Percentiles rank a stretch among this genome's conserved stretches.
phyloP scores from a whole-genome alignment of 2,888 invertebrate genomes.

The Reticulitermes lucifugus region DNA sequence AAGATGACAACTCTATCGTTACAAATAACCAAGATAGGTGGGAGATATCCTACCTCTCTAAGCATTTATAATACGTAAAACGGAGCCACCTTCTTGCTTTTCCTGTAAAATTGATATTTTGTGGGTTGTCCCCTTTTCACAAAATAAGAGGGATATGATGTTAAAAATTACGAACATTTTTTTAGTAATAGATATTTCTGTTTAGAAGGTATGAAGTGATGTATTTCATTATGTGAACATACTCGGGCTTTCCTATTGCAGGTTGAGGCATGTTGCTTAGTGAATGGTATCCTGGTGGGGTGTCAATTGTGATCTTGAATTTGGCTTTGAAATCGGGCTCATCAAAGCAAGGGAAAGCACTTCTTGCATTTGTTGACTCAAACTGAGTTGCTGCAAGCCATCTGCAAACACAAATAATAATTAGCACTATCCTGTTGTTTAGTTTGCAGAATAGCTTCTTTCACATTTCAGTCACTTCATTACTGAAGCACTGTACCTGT shows the following conservation, averaged over 20 bases:
- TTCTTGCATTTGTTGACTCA: constrained; percentile 81
- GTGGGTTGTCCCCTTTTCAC: too few species aligned
- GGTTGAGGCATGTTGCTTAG: constrained; percentile 47
- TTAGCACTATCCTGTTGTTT: background rate
- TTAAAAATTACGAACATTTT: too few species aligned
- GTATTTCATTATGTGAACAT: too few species aligned
- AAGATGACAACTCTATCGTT: too few species aligned
- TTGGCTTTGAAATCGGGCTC: constrained; percentile 85
- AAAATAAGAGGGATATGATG: too few species aligned
- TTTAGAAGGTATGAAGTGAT: too few species aligned
- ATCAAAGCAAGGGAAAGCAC: constrained; percentile 90
- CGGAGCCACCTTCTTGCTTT: too few species aligned
- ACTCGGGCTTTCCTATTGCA: background rate
- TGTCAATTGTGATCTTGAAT: constrained; percentile 76
- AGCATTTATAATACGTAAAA: too few species aligned
- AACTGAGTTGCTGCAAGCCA: constrained; percentile 85
- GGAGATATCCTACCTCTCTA: too few species aligned
- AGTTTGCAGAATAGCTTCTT: background rate
- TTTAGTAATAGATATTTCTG: too few species aligned
- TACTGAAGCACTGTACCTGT: background rate
- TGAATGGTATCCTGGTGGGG: constrained; percentile 48
- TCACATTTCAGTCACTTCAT: background rate
- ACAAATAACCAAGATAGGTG: too few species aligned
- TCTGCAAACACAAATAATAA: constrained; percentile 62
- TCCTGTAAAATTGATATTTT: too few species aligned